Evolutionary conservation across 1,140 invertebrate genomes (phyloP), one percentile per base, ranked within the genome.

Genomic region (Chrysopa pallens): DNA sequence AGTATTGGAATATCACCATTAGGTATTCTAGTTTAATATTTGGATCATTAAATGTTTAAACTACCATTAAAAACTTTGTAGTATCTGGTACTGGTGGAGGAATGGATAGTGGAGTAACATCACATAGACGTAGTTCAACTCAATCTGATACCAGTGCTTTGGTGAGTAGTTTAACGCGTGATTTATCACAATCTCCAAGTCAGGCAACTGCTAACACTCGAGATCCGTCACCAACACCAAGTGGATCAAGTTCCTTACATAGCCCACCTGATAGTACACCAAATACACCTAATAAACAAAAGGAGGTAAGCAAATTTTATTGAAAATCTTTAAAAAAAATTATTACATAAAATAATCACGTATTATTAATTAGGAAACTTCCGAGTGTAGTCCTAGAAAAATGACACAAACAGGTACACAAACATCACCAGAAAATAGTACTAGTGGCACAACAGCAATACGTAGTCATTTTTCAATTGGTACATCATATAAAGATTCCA

Each of bases 401-500:
- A 58, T 81, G 13, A 76, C 76, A 0, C 78, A 82, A 58, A 76
- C 77, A 9, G 77, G 78, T 43, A 84, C 80, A 0, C 80, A 84
- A 56, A 84, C 80, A 4, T 82, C 78, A 46, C 80, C 80, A 0
- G 80, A 83, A 41, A 70, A 62, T 42, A 33, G 56, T 0, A 71
- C 73, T 14, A 66, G 58, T 37, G 57, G 59, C 12, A 63, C 54
- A 5, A 58, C 60, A 0, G 57, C 63, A 9, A 62, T 70, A 48
- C 72, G 69, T 44, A 64, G 67, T 13, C 70, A 75, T 47, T 78
- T 79, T 52, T 76, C 64, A 41, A 74, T 78, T 39, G 75, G 74
- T 7, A 58, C 66, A 5, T 57, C 61, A 0, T 12, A 33, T 33
- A 33, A 33, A 33, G 31, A 33, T 33, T 11, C 8, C 2, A 63